A percentile compares a stretch with the other conserved stretches of the same genome.
Conservation (phyloP, 1,140 invertebrate species). For the Thalassaphorura encarpata region DNA sequence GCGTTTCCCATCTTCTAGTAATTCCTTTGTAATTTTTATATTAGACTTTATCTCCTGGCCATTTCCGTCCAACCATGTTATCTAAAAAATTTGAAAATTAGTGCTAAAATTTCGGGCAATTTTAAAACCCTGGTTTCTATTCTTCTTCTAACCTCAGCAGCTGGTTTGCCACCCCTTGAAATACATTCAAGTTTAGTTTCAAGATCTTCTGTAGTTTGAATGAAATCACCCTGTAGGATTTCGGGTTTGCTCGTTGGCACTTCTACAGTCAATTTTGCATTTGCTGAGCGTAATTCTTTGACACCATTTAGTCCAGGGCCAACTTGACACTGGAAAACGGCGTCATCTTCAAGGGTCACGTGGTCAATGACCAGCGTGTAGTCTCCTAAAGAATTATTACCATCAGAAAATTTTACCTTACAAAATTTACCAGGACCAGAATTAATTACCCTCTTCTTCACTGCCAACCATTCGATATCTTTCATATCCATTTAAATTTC, state of each 20-base stretch:
- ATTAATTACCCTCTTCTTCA: constrained; percentile 68
- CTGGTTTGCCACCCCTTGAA: constrained; percentile 78
- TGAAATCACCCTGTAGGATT: constrained; percentile 68
- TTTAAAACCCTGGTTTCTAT: background rate
- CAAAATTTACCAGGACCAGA: constrained; percentile 33
- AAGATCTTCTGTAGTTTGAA: constrained; percentile 74
- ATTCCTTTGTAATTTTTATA: too few species aligned
- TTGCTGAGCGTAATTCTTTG: constrained; percentile 66
- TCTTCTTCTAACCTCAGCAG: constrained; percentile 59
- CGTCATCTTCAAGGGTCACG: constrained; percentile 80
- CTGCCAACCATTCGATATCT: constrained; percentile 87
- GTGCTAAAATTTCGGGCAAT: too few species aligned
- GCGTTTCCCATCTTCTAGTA: too few species aligned
- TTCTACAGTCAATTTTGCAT: constrained; percentile 70
- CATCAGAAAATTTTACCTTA: constrained; percentile 12
- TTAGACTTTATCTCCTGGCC: too few species aligned
- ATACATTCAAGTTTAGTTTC: constrained; percentile 81
- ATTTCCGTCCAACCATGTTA: too few species aligned
- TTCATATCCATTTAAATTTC: constrained; percentile 72
- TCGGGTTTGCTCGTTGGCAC: constrained; percentile 79
- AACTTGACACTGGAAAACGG: constrained; percentile 82
- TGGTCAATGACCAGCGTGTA: constrained; percentile 76
- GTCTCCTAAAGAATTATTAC: constrained; percentile 53
- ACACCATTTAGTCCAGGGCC: too few species aligned
- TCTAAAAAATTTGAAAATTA: too few species aligned